Evolutionary conservation across 92 coral and sea anemone genomes (phyloP), one percentile per base, ranked within the genome.

Genomic region (Zoanthus gigantus): DNA sequence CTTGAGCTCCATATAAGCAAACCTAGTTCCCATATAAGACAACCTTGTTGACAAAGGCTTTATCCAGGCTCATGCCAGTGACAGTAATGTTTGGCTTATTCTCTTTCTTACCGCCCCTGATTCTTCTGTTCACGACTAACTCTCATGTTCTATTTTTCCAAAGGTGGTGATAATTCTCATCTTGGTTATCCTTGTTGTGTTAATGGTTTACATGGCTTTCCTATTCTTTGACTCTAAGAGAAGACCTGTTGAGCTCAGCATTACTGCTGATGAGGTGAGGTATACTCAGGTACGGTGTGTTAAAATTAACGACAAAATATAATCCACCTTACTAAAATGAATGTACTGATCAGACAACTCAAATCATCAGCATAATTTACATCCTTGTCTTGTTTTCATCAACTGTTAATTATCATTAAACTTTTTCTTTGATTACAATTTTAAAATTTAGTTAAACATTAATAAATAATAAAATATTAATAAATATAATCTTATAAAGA

Each of bases 121-220:
- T 23, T 4, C 4, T 37, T 37, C 3, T 50, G 11, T 45, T 13
- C 45, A 29, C 3, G 28, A 18, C 7, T 31, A 71, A 46, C 14
- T 50, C 56, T 2, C 9, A 50, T 50, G 56, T 50, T 50, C 9
- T 7, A 7, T 37, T 37, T 50, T 50, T 11, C 8, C 9, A 57
- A 71, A 97, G 99, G 98, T 93, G 6, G 93, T 97, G 37, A 94
- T 95, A 71, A 97, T 97, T 45, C 93, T 97, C 89, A 95, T 95
- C 71, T 72, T 95, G n/a, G 93, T 92, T 52, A 85, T 90, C 0
- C 61, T 97, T 84, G 93, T 86, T 16, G 79, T 90, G 53, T 89
- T 97, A 78, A 69, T 90, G 56, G 71, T 91, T n/a, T 97, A 97
- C 86, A 91, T 91, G 71, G 77, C 93, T 44, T 94, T 89, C 69